Percentiles rank a stretch among this genome's conserved stretches.
phyloP scores from a whole-genome alignment of 2,113 vertebrate genomes.

The Chaetodon trifascialis region DNA sequence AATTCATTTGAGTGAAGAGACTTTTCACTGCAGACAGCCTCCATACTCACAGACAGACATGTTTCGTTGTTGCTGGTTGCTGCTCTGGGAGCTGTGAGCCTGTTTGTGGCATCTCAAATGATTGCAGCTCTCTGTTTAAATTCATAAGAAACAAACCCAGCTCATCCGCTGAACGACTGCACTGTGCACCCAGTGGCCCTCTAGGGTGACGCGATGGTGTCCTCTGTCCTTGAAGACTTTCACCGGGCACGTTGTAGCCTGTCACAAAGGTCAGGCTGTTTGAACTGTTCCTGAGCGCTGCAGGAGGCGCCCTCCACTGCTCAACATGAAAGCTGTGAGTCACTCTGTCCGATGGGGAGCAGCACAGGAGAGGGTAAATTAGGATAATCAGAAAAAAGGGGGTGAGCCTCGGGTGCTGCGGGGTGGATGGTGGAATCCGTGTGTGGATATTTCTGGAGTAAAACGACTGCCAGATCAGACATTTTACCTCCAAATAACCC shows the following conservation, averaged over 20 bases:
- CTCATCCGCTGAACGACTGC: background rate
- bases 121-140: background rate
- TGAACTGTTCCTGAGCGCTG: slow-evolving; percentile 72
- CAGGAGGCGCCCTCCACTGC: slow-evolving; percentile 67
- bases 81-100: background rate
- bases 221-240: slow-evolving; percentile 49
- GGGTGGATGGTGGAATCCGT: slow-evolving; percentile 5
- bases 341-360: slow-evolving; percentile 55
- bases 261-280: slow-evolving; percentile 82
- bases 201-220: slow-evolving; percentile 5
- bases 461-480: background rate
- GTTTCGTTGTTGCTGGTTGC: background rate
- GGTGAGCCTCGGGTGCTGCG: background rate
- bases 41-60: background rate
- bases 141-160: background rate
- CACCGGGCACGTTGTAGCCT: slow-evolving; percentile 50
- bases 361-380: slow-evolving; percentile 54
- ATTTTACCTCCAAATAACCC: background rate
- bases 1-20: slow-evolving; percentile 23
- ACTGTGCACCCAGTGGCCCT: slow-evolving; percentile 8
- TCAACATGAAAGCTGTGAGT: slow-evolving; percentile 80
- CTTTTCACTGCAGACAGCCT: background rate
- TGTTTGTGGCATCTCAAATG: background rate
- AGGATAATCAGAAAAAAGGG: slow-evolving; percentile 14
- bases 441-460: background rate